Base-by-base conservation (phyloP, 2,797 vertebrate genomes). In the Gymnothorax javanicus region DNA sequence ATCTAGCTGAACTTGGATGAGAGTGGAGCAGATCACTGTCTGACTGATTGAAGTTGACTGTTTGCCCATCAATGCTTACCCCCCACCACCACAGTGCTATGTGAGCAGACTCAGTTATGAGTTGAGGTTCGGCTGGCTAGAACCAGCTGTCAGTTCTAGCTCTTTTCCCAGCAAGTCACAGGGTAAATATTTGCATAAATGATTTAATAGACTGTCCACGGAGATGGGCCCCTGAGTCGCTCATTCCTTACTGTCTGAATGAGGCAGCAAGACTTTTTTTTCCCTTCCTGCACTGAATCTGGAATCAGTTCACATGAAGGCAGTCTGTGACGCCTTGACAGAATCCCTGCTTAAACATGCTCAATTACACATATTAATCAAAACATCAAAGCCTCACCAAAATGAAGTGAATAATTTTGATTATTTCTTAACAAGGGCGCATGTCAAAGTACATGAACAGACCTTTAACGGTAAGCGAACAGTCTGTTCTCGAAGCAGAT, bases 111-210 rank as follows among this genome's bases (percentile, higher is more conserved):
- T 85, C 67, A 12, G 50, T 71, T 71, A 54, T 54, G 62, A 56
- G 52, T 20, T 73, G 43, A 62, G 27, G 82, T 25, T 20, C 7
- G 25, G 57, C 43, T 57, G n/a, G n/a, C 83, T 8, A 59, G 83
- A 84, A 27, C 83, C 58, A 7, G 64, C 84, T 57, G 84, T 73
- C 64, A 71, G 9, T 9, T 11, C 11, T 23, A 57, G 62, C 62
- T 8, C 59, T 59, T 15, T 23, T 23, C 20, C 11, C 27, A n/a
- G 64, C 84, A 25, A 33, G 58, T 27, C 64, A 27, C 67, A 6
- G 33, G 1, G 43, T 57, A 85, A 85, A 85, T 56, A 85, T 71
- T 85, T 85, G 33, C 84, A 85, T 85, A 71, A 85, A 85, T 52
- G 59, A 84, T 84, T 64, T 64, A 43, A 64, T 15, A 59, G 59